A percentile compares a stretch with the other conserved stretches of the same genome.
Conservation (phyloP, 1,140 invertebrate genomes). For the Spodoptera litura region DNA sequence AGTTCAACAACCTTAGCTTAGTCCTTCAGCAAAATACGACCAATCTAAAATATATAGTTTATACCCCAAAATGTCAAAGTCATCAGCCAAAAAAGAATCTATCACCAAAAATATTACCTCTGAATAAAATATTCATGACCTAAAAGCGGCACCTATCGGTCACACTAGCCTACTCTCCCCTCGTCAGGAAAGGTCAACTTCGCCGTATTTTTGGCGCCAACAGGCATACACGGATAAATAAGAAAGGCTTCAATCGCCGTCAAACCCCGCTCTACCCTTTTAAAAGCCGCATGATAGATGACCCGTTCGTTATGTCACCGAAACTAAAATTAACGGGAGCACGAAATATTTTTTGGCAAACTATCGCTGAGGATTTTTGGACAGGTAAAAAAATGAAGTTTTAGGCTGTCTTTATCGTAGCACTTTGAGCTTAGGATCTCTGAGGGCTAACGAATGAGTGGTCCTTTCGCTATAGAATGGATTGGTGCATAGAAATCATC, state of each 20-base stretch:
- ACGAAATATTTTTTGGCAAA: conserved; percentile 32
- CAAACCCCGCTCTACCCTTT: conserved; percentile 78
- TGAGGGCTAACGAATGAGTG: too few relatives aligned
- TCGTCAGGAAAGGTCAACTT: conserved; percentile 68
- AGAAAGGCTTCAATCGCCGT: conserved; percentile 78
- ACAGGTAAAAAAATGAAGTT: neutral
- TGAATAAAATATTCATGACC: conserved; percentile 25
- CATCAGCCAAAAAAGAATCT: neutral
- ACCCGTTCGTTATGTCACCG: conserved; percentile 61
- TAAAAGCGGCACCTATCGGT: conserved; percentile 67
- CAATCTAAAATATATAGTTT: neutral
- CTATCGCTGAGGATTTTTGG: neutral
- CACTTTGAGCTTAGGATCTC: too few relatives aligned
- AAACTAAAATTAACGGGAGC: conserved; percentile 55
- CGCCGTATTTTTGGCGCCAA: conserved; percentile 66
- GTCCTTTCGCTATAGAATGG: too few relatives aligned
- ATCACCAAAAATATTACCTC: conserved; percentile 32
- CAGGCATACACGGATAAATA: conserved; percentile 75
- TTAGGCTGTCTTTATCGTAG: neutral
- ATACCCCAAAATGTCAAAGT: neutral
- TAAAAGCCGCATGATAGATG: conserved; percentile 80
- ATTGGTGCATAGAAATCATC: too few relatives aligned
- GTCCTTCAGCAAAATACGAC: too few relatives aligned
- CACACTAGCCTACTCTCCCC: conserved; percentile 64
- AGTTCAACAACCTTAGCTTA: too few relatives aligned